Evolutionary conservation across 2,888 invertebrate genomes (phyloP).

Genomic region (Calameuta idolon): DNA sequence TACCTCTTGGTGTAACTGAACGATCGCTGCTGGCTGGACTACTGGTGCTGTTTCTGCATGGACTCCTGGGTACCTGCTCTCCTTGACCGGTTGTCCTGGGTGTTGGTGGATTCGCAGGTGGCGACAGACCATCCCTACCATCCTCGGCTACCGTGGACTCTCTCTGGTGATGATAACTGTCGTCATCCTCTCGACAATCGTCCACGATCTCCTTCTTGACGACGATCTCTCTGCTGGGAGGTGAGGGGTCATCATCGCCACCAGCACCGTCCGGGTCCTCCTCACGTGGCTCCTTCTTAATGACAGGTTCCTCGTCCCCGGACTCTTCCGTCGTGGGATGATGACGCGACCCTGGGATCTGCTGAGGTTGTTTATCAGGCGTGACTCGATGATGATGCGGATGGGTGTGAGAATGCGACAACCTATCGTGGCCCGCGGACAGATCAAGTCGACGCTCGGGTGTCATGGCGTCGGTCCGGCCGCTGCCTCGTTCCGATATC

Average conservation of each 20-base stretch:
- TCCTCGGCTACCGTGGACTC: conserved; percentile 64
- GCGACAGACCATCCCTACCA: conserved; percentile 59
- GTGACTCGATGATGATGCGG: conserved; percentile 75
- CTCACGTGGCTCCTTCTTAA: conserved; percentile 71
- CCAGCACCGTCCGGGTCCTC: conserved; percentile 63
- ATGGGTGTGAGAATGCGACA: conserved; percentile 50
- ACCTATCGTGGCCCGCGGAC: conserved; percentile 48
- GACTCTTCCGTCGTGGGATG: conserved; percentile 66
- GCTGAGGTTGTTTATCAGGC: conserved; percentile 76
- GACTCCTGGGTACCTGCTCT: conserved; percentile 69
- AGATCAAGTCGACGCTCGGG: conserved; percentile 82
- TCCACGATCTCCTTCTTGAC: conserved; percentile 77
- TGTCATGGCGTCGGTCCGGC: conserved; percentile 83
- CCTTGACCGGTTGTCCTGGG: conserved; percentile 71
- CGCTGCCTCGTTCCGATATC: conserved; percentile 85
- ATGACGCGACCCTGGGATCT: conserved; percentile 70
- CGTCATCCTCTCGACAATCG: conserved; percentile 70
- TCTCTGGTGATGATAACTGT: conserved; percentile 56
- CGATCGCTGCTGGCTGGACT: conserved; percentile 84
- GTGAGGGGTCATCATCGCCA: conserved; percentile 65
- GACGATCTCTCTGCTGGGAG: conserved; percentile 67
- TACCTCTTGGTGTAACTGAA: conserved; percentile 80
- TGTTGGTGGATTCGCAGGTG: conserved; percentile 64
- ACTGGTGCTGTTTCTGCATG: conserved; percentile 72
- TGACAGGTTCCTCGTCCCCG: conserved; percentile 69